Evolutionary conservation across 2,888 invertebrate genomes (phyloP), one percentile per base, ranked within the genome.

Genomic region (Drosophila seclusa): DNA sequence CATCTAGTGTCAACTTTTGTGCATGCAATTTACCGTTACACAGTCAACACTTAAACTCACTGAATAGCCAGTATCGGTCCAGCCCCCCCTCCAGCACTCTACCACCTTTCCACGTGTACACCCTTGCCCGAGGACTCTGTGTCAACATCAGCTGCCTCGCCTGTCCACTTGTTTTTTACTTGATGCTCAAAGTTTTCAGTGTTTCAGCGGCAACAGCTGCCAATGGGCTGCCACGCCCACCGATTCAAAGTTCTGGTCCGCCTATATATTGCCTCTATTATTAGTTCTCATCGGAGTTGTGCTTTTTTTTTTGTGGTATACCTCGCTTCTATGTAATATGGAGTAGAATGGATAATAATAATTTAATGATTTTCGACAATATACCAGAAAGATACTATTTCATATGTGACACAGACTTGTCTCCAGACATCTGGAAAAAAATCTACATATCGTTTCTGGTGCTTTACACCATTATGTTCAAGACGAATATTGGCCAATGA

Each of bases 71-170:
- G 5, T 53, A 8, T 18, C 21, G 18, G 2, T 27, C 2, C 16
- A n/a, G 0, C 16, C 27, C 3, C 2, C 29, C 54, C 16, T 1
- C 24, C 34, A 32, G 32, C 32, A 32, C 32, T 32, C 10, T 31
- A 32, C 32, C 31, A 29, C 29, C 59, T 40, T 40, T 38, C n/a
- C n/a, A 2, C n/a, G 2, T n/a, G n/a, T 2, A n/a, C 4, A 21
- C 21, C 13, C 7, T 32, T 38, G 61, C 48, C 66, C 68, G 16
- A 8, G 27, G 4, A 38, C 29, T 21, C 31, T 31, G 40, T 81
- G 87, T 77, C 89, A 88, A 80, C 82, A 88, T 71, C 90, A 88
- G 89, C 78, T 88, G 87, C 73, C 60, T 16, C 49, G 36, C 8
- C 29, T 74, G 79, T 79, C 82, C 82, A 79, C 75, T 86, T 89